phyloP scores from a whole-genome alignment of 2,888 invertebrate genomes.

The Hydrotaea diabolus region DNA sequence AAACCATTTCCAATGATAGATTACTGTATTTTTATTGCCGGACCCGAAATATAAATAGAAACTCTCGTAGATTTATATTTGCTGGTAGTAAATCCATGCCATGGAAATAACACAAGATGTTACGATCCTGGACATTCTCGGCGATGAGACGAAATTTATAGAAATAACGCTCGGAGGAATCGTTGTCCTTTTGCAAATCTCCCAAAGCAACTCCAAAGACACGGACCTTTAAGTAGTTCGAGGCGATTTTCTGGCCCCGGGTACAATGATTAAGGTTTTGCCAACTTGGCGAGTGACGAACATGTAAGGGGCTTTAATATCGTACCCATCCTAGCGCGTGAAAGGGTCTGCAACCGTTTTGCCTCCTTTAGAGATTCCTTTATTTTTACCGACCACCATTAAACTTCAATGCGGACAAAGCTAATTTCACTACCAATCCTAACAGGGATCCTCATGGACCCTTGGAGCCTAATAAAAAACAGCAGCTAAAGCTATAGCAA shows the following conservation, averaged over 20 bases:
- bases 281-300: constrained; percentile 98
- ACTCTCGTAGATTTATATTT: too few relatives aligned
- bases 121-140: constrained; percentile 98
- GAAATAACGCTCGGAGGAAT: constrained; percentile 98
- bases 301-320: constrained; percentile 99
- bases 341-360: constrained; percentile 99
- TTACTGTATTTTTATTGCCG: too few relatives aligned
- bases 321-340: constrained; percentile 99
- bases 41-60: too few relatives aligned
- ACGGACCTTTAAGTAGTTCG: constrained; percentile 97
- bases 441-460: too few relatives aligned
- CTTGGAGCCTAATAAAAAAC: too few relatives aligned
- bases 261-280: constrained; percentile 99
- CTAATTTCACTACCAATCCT: too few relatives aligned
- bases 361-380: constrained; percentile 98
- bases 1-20: too few relatives aligned
- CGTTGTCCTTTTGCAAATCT: constrained; percentile 97
- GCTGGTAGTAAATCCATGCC: constrained; percentile 99
- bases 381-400: constrained; percentile 91
- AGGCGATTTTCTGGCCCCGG: constrained; percentile 95
- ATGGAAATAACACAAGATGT: constrained; percentile 99
- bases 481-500: too few relatives aligned
- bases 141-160: constrained; percentile 98
- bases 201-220: constrained; percentile 99
- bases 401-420: constrained; percentile 78